Percentiles rank a stretch among this genome's conserved stretches.
Conservation (phyloP, 2,797 vertebrate species). For the Cercopithecus hamlyni region DNA sequence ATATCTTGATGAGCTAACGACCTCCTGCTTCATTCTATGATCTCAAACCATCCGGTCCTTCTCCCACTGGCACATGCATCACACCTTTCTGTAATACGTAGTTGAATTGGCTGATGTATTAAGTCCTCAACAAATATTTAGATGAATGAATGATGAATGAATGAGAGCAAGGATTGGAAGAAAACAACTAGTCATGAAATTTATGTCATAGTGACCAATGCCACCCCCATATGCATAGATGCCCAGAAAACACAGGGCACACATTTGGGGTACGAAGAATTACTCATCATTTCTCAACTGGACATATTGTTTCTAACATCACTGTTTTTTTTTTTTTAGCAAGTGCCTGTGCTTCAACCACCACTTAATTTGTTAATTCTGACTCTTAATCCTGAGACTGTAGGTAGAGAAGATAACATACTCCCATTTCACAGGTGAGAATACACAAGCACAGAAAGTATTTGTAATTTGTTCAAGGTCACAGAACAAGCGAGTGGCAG, state of each 20-base stretch:
- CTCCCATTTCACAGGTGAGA: background rate
- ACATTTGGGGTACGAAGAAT: background rate
- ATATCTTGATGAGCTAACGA: background rate
- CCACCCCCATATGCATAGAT: background rate
- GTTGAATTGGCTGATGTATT: background rate
- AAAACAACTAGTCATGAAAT: background rate
- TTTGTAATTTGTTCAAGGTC: background rate
- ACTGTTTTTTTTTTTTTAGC: background rate
- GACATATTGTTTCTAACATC: background rate
- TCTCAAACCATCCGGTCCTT: background rate
- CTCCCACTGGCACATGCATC: background rate
- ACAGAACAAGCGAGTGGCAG: background rate
- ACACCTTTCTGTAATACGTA: background rate
- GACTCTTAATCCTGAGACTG: background rate
- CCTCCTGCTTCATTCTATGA: background rate
- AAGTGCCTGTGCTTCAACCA: background rate
- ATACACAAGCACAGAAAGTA: background rate
- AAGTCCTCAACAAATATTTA: conserved; percentile 1
- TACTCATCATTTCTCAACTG: background rate
- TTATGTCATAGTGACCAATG: background rate
- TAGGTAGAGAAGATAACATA: background rate
- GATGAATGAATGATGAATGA: background rate
- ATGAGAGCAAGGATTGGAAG: background rate
- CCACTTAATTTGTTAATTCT: background rate
- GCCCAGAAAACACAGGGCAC: background rate